Conservation (phyloP, 2,888 invertebrate species). For the Nephrocerus scutellatus region DNA sequence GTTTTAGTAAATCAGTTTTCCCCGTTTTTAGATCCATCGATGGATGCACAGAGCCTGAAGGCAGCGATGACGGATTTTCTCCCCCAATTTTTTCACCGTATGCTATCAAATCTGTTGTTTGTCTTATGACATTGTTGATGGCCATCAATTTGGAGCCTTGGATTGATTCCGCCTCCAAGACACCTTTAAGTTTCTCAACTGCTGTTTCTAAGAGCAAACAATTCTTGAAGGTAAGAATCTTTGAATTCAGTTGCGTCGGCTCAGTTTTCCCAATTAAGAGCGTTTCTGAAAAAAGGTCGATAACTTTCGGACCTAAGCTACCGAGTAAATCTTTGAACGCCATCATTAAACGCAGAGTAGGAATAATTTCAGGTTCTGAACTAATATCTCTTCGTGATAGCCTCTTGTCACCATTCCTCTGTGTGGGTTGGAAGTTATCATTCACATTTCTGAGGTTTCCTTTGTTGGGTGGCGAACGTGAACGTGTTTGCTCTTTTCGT, state of each 20-base stretch:
- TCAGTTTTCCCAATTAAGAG: slow-evolving; percentile 30
- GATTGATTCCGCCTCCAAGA: slow-evolving; percentile 41
- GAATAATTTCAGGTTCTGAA: slow-evolving; percentile 51
- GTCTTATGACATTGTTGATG: slow-evolving; percentile 21
- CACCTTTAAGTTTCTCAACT: slow-evolving; percentile 46
- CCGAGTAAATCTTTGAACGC: slow-evolving; percentile 72
- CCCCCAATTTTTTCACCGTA: too few species aligned
- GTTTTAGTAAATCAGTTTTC: too few species aligned
- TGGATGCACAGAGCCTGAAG: too few species aligned
- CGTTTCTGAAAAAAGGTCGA: slow-evolving; percentile 50
- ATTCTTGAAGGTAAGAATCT: slow-evolving; percentile 61
- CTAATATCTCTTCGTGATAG: too few species aligned
- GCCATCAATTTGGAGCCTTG: slow-evolving; percentile 19
- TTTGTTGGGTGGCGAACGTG: too few species aligned
- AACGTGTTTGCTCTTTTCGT: too few species aligned
- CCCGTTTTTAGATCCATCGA: too few species aligned
- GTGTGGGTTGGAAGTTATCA: too few species aligned
- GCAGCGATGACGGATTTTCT: too few species aligned
- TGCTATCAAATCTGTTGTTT: too few species aligned
- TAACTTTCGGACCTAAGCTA: slow-evolving; percentile 66
- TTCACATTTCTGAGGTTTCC: too few species aligned
- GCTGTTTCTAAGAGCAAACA: slow-evolving; percentile 49
- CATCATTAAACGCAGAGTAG: slow-evolving; percentile 63
- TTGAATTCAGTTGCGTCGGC: slow-evolving; percentile 61
- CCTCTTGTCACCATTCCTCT: too few species aligned